These are phyloP conservation scores for Drosophila histrio DNA, from an alignment of 2,888 invertebrate genomes.

Conservation along the genomic window DNA sequence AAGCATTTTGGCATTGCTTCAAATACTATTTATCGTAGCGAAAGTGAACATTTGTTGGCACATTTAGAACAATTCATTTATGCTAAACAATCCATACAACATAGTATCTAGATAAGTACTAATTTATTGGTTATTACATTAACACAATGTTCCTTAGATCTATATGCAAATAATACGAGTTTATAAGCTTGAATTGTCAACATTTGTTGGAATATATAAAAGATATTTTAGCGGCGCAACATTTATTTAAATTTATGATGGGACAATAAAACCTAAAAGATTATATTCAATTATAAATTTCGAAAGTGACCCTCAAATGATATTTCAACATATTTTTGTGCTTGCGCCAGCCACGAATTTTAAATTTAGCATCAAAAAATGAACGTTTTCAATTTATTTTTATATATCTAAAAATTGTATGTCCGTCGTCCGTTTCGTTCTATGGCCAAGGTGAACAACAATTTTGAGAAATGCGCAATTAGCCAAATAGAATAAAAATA, in stretches of 20 bases:
- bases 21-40: constrained; percentile 52
- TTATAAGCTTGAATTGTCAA: constrained; percentile 42
- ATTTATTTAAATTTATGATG: constrained; percentile 53
- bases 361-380: constrained; percentile 68
- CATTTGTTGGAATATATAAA: constrained; percentile 16
- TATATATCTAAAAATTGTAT: constrained; percentile 32
- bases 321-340: constrained; percentile 72
- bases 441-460: constrained; percentile 71
- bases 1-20: constrained; percentile 53
- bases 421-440: constrained; percentile 32
- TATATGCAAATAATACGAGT: constrained; percentile 33
- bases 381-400: constrained; percentile 56
- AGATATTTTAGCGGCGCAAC: background rate
- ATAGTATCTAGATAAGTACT: constrained; percentile 1
- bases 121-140: constrained; percentile 41
- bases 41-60: constrained; percentile 71
- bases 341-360: constrained; percentile 70
- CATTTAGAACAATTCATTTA: constrained; percentile 26
- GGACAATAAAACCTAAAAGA: constrained; percentile 17
- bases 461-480: constrained; percentile 73
- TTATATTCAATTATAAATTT: constrained; percentile 62
- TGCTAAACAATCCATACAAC: constrained; percentile 14
- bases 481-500: constrained; percentile 21
- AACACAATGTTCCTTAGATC: constrained; percentile 27
- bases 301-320: constrained; percentile 79